Evolutionary conservation across 2,113 vertebrate species (phyloP).

Genomic region (Podilymbus podiceps): DNA sequence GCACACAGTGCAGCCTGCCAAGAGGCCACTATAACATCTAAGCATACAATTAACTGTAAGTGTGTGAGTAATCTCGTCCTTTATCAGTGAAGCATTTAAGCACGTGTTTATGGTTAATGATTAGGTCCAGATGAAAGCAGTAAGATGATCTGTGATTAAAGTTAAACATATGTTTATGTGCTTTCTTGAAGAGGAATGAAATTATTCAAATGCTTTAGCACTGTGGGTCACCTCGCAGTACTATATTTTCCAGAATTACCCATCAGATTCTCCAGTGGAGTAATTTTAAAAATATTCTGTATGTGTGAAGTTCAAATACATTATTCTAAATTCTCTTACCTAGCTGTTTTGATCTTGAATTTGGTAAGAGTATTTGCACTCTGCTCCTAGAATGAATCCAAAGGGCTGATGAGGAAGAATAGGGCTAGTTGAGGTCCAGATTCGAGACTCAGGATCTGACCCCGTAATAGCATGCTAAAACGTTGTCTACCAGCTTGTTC

Average conservation of each 20-base stretch:
- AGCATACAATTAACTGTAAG: background rate
- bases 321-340: background rate
- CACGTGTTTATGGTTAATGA: slow-evolving; percentile 14
- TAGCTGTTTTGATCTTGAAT: background rate
- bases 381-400: background rate
- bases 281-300: background rate
- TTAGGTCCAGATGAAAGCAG: slow-evolving; percentile 25
- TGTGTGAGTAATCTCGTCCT: background rate
- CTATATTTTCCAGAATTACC: background rate
- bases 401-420: background rate
- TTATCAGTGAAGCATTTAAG: background rate
- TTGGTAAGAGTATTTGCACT: background rate
- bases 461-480: background rate
- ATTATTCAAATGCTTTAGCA: background rate
- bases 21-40: background rate
- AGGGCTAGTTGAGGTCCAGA: background rate
- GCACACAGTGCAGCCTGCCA: background rate
- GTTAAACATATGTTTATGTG: slow-evolving; percentile 35
- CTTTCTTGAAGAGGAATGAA: slow-evolving; percentile 24
- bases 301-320: background rate
- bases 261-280: background rate
- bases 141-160: slow-evolving; percentile 21
- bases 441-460: background rate
- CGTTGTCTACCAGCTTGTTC: background rate
- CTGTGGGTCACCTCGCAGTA: background rate